Conservation (phyloP, 2,888 invertebrate species). For the Carpatolechia fugitivella region DNA sequence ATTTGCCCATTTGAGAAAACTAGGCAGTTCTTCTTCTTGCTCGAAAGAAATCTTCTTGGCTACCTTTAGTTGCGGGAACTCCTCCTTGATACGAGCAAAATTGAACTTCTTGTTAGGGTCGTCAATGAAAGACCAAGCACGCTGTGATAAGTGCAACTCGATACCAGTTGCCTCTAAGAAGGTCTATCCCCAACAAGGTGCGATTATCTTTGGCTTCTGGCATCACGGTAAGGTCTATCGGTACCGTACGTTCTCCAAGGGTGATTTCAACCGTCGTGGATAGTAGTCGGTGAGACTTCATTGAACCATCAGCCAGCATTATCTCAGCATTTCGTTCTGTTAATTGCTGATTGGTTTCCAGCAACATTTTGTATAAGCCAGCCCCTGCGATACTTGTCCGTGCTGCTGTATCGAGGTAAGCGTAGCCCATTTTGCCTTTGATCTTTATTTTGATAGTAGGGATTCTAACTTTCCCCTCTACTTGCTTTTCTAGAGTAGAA, state of each 20-base stretch:
- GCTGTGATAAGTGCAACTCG: slow-evolving; percentile 6
- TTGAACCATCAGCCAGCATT: slow-evolving; percentile 19
- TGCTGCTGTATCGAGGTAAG: slow-evolving; percentile 25
- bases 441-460: slow-evolving; percentile 22
- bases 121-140: slow-evolving; percentile 10
- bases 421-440: slow-evolving; percentile 15
- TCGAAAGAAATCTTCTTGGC: no score
- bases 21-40: background rate
- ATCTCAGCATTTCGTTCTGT: slow-evolving; percentile 9
- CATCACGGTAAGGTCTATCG: slow-evolving; percentile 10
- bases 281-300: slow-evolving; percentile 6
- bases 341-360: slow-evolving; percentile 8
- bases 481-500: background rate
- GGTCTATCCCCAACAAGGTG: slow-evolving; percentile 7
- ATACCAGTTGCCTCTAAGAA: background rate
- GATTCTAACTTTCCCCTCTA: slow-evolving; percentile 13
- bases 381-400: slow-evolving; percentile 25
- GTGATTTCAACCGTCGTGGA: slow-evolving; percentile 2
- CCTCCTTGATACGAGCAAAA: background rate
- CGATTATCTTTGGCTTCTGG: slow-evolving; percentile 12
- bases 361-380: slow-evolving; percentile 12
- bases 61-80: no score
- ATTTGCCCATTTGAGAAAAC: no score
- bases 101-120: background rate
- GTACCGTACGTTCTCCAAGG: slow-evolving; percentile 10